Conservation (phyloP, 2,797 vertebrate genomes). For the Enteromius afrohamiltoni region DNA sequence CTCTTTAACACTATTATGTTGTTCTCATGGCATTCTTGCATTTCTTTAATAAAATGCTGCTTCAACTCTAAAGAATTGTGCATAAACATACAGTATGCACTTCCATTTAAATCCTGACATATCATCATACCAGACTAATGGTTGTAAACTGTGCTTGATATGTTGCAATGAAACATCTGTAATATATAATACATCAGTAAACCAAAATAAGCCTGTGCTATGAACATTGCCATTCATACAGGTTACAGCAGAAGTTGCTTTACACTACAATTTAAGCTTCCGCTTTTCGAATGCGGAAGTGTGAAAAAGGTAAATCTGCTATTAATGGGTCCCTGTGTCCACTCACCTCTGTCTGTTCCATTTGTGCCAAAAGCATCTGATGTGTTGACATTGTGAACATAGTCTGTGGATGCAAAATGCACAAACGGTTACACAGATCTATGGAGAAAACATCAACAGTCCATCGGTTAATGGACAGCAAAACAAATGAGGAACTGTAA, state of each 20-base stretch:
- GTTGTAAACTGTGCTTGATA: too few species aligned
- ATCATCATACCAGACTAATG: neutral
- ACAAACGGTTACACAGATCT: neutral
- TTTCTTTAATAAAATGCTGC: too few species aligned
- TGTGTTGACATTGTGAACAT: slow-evolving; percentile 83
- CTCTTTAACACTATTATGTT: too few species aligned
- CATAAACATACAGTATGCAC: neutral
- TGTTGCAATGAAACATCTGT: too few species aligned
- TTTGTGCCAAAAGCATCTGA: slow-evolving; percentile 87
- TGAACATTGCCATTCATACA: neutral
- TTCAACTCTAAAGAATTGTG: too few species aligned
- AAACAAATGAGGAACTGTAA: neutral
- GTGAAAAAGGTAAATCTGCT: neutral
- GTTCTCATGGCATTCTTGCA: too few species aligned
- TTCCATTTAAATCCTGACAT: neutral
- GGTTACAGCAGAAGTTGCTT: neutral
- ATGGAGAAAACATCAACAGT: neutral
- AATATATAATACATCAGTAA: neutral
- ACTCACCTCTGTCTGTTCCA: slow-evolving; percentile 85
- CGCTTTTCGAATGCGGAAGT: neutral
- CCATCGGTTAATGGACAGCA: neutral
- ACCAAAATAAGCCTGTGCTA: neutral
- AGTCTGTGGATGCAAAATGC: slow-evolving; percentile 75
- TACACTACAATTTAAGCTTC: neutral
- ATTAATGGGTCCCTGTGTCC: neutral